Conservation (phyloP, 2,888 invertebrate genomes). For the Glyphotaelius pellucidus region DNA sequence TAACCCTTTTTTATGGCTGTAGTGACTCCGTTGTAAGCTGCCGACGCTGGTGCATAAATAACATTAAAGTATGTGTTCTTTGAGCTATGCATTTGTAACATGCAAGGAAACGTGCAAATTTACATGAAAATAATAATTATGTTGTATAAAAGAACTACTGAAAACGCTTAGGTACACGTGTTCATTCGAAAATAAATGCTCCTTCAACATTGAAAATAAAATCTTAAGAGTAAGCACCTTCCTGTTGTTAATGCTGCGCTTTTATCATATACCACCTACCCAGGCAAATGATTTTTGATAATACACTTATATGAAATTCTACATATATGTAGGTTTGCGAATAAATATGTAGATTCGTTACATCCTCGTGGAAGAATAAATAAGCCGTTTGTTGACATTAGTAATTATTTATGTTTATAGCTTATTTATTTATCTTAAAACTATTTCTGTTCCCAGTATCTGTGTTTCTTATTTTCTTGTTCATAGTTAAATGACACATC, state of each 20-base stretch:
- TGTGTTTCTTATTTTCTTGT: no score
- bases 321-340: no score
- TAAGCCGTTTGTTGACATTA: no score
- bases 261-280: background rate
- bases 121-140: background rate
- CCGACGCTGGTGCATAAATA: background rate
- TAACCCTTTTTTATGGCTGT: conserved; percentile 5
- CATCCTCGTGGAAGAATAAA: no score
- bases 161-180: background rate
- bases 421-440: no score
- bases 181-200: background rate
- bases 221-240: background rate
- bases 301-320: background rate
- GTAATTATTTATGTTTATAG: no score
- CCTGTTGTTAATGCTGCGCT: background rate
- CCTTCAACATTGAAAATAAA: background rate
- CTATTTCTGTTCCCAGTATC: no score
- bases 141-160: background rate
- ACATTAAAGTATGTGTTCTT: background rate
- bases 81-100: background rate
- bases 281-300: background rate
- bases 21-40: background rate
- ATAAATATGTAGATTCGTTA: no score
- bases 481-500: no score
- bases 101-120: background rate